Evolutionary conservation across 2,797 vertebrate species (phyloP).

Genomic region (Sebastes hubbsi): DNA sequence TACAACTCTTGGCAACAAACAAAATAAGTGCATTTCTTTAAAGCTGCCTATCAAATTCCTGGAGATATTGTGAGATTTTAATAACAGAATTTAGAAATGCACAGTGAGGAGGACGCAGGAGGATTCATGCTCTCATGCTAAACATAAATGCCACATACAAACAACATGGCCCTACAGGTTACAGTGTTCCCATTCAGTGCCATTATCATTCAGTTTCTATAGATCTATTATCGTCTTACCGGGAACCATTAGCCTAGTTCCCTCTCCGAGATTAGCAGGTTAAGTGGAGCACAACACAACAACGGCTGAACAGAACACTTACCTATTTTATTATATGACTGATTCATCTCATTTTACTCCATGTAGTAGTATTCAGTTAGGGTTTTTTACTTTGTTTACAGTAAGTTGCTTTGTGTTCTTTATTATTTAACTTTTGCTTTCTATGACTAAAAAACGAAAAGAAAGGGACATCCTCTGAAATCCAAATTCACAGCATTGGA

Average conservation of each 20-base stretch:
- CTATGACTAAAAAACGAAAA: too few species aligned
- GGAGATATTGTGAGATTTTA: neutral
- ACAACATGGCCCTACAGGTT: neutral
- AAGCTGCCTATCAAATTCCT: neutral
- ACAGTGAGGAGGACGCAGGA: too few species aligned
- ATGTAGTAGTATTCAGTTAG: neutral
- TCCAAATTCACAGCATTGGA: neutral
- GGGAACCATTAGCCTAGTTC: constrained; percentile 30
- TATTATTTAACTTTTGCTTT: too few species aligned
- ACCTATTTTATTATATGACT: too few species aligned
- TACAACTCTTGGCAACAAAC: neutral
- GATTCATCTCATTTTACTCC: neutral
- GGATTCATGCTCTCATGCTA: too few species aligned
- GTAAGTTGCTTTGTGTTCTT: neutral
- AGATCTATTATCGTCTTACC: neutral
- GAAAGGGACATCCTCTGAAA: too few species aligned
- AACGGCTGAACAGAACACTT: neutral
- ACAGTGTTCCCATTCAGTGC: too few species aligned
- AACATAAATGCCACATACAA: too few species aligned
- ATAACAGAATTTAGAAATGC: neutral
- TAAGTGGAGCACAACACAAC: neutral
- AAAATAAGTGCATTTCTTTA: neutral
- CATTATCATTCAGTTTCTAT: neutral
- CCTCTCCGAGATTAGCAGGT: neutral
- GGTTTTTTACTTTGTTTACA: too few species aligned